Percentiles rank a stretch among this genome's conserved stretches.
phyloP scores from a whole-genome alignment of 2,888 invertebrate species.

The Blastobasis adustella region DNA sequence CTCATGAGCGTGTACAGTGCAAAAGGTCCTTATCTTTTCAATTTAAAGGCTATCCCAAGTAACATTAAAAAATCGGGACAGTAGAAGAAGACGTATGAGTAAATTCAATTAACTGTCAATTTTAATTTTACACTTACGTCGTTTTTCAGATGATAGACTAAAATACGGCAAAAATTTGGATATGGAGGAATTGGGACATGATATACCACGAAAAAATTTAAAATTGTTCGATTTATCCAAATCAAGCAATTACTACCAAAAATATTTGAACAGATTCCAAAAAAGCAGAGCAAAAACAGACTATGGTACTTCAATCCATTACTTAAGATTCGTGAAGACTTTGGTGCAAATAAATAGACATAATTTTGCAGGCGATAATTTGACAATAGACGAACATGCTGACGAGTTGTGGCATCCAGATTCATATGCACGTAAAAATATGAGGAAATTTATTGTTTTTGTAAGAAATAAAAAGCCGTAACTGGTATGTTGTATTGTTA shows the following conservation, averaged over 20 bases:
- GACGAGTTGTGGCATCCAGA: constrained; percentile 31
- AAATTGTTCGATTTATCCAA: constrained; percentile 36
- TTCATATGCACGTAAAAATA: not conserved
- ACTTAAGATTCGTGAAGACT: constrained; percentile 44
- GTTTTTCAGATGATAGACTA: too few relatives aligned
- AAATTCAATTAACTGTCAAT: too few relatives aligned
- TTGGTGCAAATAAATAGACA: constrained; percentile 36
- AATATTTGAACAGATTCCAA: constrained; percentile 21
- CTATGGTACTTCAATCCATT: constrained; percentile 17
- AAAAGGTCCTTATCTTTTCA: too few relatives aligned
- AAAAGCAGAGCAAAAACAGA: constrained; percentile 23
- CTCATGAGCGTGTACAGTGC: too few relatives aligned
- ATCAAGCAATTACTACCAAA: constrained; percentile 28
- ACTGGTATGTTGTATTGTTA: too few relatives aligned
- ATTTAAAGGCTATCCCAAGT: too few relatives aligned
- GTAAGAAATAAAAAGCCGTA: too few relatives aligned
- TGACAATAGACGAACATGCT: constrained; percentile 24
- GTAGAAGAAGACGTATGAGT: too few relatives aligned
- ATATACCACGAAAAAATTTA: constrained; percentile 6
- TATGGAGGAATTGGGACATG: too few relatives aligned
- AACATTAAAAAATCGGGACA: too few relatives aligned
- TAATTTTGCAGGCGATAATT: constrained; percentile 22
- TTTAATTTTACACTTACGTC: too few relatives aligned
- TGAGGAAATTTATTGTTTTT: not conserved
- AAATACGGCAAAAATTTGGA: too few relatives aligned